phyloP scores from a whole-genome alignment of 2,888 invertebrate genomes.

The Alentia gelatinosa region DNA sequence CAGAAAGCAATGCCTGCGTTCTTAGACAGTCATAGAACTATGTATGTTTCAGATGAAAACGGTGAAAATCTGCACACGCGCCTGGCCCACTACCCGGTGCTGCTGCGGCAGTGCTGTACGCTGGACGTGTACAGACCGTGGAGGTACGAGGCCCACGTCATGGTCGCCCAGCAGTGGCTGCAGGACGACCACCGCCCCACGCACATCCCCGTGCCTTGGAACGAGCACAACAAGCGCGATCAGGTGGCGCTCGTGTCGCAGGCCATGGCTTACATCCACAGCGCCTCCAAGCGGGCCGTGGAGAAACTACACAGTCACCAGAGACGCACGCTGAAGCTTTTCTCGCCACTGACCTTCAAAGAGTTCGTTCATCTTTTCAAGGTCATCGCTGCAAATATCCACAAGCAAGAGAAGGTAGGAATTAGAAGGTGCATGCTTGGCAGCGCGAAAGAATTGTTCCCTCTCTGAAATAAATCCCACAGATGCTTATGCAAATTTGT shows the following conservation, averaged over 20 bases:
- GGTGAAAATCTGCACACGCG: slow-evolving; percentile 65
- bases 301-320: slow-evolving; percentile 76
- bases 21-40: too few relatives aligned
- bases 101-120: slow-evolving; percentile 72
- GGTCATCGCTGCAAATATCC: slow-evolving; percentile 73
- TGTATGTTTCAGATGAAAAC: neutral
- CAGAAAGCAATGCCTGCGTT: too few relatives aligned
- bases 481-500: too few relatives aligned
- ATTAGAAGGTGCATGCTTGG: too few relatives aligned
- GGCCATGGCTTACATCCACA: slow-evolving; percentile 79
- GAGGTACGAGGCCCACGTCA: slow-evolving; percentile 73
- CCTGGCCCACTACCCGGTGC: slow-evolving; percentile 70
- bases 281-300: slow-evolving; percentile 72
- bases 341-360: slow-evolving; percentile 76
- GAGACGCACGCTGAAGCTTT: slow-evolving; percentile 73
- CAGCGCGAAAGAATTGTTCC: too few relatives aligned
- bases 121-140: slow-evolving; percentile 77
- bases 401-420: slow-evolving; percentile 74
- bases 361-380: slow-evolving; percentile 78
- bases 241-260: slow-evolving; percentile 73
- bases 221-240: slow-evolving; percentile 67
- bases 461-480: too few relatives aligned
- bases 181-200: slow-evolving; percentile 34
- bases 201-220: slow-evolving; percentile 76
- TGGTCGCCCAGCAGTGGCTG: slow-evolving; percentile 69